Percentiles rank a stretch among this genome's conserved stretches.
These are phyloP conservation scores for Eucriotettix oculatus DNA, from an alignment of 2,888 invertebrate species.

Conservation along the genomic window DNA sequence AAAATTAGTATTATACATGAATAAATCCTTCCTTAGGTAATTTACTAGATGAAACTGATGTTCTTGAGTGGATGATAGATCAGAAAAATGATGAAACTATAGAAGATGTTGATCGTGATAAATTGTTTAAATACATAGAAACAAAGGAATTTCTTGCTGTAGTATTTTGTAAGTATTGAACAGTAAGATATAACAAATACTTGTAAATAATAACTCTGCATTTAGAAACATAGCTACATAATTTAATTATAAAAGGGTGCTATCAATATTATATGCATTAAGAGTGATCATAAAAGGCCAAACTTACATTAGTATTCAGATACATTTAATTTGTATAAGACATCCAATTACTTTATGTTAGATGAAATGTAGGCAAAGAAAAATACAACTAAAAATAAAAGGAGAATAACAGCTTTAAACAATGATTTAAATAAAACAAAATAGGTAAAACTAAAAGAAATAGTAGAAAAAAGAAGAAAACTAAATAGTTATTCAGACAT, in stretches of 20 bases:
- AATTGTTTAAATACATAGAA: conserved; percentile 67
- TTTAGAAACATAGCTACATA: neutral
- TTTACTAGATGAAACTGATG: conserved; percentile 59
- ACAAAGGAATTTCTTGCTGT: conserved; percentile 84
- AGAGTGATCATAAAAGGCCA: neutral
- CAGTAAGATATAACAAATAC: neutral
- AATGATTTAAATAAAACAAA: no score
- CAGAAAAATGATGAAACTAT: conserved; percentile 86
- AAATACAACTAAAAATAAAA: no score
- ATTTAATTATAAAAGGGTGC: neutral
- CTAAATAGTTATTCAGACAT: no score
- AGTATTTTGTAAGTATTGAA: conserved; percentile 65
- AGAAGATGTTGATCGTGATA: conserved; percentile 72
- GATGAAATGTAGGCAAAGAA: no score
- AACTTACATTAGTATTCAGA: no score
- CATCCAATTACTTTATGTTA: no score
- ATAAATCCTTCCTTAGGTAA: conserved; percentile 35
- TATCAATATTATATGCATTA: neutral
- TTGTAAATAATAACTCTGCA: no score
- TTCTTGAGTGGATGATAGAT: conserved; percentile 79
- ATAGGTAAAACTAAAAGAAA: no score
- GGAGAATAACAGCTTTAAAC: no score
- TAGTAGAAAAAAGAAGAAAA: no score
- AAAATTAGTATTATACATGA: no score
- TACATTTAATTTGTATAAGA: no score